phyloP scores from a whole-genome alignment of 2,113 vertebrate species.

The Sphyrna mokarran region DNA sequence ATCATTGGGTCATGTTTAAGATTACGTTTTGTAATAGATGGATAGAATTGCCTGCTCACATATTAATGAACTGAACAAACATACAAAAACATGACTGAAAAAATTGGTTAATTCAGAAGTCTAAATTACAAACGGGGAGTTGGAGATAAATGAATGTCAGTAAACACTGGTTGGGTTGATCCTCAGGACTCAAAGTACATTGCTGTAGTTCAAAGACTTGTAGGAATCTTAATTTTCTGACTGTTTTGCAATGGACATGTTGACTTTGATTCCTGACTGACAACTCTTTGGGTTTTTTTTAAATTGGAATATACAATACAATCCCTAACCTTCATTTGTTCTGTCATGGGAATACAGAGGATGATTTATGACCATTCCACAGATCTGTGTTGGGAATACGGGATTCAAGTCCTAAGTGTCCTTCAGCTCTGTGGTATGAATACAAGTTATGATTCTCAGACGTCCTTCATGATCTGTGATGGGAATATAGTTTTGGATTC shows the following conservation, averaged over 20 bases:
- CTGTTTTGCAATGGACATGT: background rate
- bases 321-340: constrained; percentile 1
- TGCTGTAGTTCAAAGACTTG: background rate
- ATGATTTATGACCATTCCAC: constrained; percentile 20
- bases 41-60: background rate
- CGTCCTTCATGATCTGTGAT: constrained; percentile 1
- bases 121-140: background rate
- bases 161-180: background rate
- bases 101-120: background rate
- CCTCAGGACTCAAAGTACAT: background rate
- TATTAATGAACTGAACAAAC: background rate
- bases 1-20: background rate
- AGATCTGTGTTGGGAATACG: background rate
- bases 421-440: background rate
- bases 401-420: background rate
- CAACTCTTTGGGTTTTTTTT: background rate
- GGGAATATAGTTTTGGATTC: constrained; percentile 1
- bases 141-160: background rate
- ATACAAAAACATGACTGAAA: background rate
- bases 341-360: background rate
- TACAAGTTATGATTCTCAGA: background rate
- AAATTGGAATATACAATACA: background rate
- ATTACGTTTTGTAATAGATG: background rate
- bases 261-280: background rate
- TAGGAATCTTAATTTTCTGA: background rate